phyloP scores from a whole-genome alignment of 1,140 invertebrate genomes.

The Lepeophtheirus salmonis region DNA sequence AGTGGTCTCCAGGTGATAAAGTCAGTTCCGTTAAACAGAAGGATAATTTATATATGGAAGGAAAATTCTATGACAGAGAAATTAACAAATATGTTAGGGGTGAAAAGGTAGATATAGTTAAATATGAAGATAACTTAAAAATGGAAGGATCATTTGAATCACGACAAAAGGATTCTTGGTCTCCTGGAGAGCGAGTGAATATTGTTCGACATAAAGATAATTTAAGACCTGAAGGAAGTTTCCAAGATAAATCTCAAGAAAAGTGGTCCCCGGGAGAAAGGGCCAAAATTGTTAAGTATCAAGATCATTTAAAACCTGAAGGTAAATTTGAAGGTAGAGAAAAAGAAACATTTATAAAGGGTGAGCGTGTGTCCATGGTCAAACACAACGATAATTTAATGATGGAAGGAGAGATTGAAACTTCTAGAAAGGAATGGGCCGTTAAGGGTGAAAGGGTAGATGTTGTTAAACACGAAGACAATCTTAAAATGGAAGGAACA shows the following conservation, averaged over 20 bases:
- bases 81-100: conserved; percentile 22
- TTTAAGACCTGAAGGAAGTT: conserved; percentile 31
- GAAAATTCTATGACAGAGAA: conserved; percentile 31
- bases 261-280: conserved; percentile 23
- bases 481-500: conserved; percentile 34
- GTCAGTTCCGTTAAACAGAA: conserved; percentile 22
- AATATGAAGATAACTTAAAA: conserved; percentile 24
- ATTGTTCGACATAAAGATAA: conserved; percentile 21
- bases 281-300: neutral
- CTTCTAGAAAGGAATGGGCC: conserved; percentile 29
- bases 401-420: conserved; percentile 18
- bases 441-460: conserved; percentile 27
- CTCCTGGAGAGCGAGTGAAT: conserved; percentile 26
- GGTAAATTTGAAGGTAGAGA: conserved; percentile 26
- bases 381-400: conserved; percentile 36
- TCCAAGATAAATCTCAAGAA: conserved; percentile 30
- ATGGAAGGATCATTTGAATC: conserved; percentile 15
- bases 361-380: conserved; percentile 29
- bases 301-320: neutral
- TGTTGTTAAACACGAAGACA: conserved; percentile 30
- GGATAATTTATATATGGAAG: conserved; percentile 28
- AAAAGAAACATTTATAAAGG: conserved; percentile 12
- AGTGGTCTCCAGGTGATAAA: conserved; percentile 16
- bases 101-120: conserved; percentile 21
- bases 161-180: conserved; percentile 30